Evolutionary conservation across 2,113 vertebrate species (phyloP).

Genomic region (Anguilla rostrata): DNA sequence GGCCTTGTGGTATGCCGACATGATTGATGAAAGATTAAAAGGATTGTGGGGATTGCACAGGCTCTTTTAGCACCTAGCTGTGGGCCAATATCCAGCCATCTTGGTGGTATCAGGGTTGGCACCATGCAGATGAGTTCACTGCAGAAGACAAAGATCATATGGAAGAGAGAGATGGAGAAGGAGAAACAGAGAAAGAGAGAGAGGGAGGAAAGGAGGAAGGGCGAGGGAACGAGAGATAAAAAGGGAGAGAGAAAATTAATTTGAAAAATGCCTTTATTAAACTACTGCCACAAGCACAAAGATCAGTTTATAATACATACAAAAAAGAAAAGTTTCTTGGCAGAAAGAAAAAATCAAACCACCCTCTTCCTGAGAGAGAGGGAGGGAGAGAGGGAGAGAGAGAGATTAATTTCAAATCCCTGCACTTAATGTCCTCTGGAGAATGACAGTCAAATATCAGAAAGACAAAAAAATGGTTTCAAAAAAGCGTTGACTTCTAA

Average conservation of each 20-base stretch:
- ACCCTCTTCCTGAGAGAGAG: background rate
- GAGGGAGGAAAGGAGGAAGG: background rate
- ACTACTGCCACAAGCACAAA: too few relatives aligned
- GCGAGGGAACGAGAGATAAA: slow-evolving; percentile 29
- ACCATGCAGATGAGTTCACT: slow-evolving; percentile 66
- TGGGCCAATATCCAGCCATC: slow-evolving; percentile 64
- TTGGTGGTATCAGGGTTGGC: slow-evolving; percentile 47
- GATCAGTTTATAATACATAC: too few relatives aligned
- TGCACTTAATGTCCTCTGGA: slow-evolving; percentile 35
- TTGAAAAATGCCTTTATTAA: too few relatives aligned
- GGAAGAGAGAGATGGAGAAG: slow-evolving; percentile 21
- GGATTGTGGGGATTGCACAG: slow-evolving; percentile 70
- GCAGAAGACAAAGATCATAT: slow-evolving; percentile 50
- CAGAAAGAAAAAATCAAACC: too few relatives aligned
- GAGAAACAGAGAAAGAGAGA: slow-evolving; percentile 11
- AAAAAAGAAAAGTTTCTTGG: too few relatives aligned
- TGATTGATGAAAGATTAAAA: slow-evolving; percentile 81
- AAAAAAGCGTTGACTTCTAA: background rate
- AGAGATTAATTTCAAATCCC: slow-evolving; percentile 52
- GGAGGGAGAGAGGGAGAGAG: slow-evolving; percentile 32
- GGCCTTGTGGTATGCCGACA: slow-evolving; percentile 55
- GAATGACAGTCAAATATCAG: slow-evolving; percentile 27
- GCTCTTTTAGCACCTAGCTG: slow-evolving; percentile 69
- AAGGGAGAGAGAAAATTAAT: slow-evolving; percentile 23
- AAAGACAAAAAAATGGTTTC: background rate